A percentile compares a stretch with the other conserved stretches of the same genome.
Evolutionary conservation across 1,140 invertebrate genomes (phyloP).

Genomic region (Portunus trituberculatus): DNA sequence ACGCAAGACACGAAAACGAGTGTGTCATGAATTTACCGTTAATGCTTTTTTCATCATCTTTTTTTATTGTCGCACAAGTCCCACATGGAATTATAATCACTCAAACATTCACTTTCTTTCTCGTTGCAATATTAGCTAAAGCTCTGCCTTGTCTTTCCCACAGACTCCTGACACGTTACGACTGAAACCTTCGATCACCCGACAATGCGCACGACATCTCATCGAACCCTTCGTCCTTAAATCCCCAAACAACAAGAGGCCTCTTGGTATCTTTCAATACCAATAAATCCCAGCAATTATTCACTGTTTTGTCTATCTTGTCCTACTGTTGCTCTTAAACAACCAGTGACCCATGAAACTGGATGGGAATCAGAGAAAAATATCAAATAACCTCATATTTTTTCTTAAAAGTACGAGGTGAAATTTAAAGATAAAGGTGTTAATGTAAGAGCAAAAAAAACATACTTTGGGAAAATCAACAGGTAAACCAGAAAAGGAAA

Average conservation of each 20-base stretch:
- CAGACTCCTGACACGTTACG: slow-evolving; percentile 23
- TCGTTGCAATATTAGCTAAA: background rate
- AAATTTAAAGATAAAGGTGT: too few species aligned
- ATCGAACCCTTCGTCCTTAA: background rate
- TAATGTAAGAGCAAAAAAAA: too few species aligned
- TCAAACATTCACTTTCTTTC: background rate
- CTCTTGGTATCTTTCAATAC: background rate
- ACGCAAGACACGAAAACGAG: background rate
- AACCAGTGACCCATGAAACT: background rate
- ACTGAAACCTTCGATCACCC: background rate
- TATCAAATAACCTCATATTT: too few species aligned
- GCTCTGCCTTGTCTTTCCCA: background rate
- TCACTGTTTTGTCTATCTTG: background rate
- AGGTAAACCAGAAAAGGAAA: too few species aligned
- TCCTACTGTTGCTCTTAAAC: background rate
- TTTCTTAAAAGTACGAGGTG: too few species aligned
- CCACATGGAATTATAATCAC: background rate
- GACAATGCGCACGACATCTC: background rate
- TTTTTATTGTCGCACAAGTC: too few species aligned
- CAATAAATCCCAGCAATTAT: background rate
- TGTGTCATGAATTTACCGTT: background rate
- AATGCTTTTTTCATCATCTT: background rate
- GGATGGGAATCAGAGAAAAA: background rate
- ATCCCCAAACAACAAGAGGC: background rate
- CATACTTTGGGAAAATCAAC: too few species aligned